Evolutionary conservation across 1,140 invertebrate genomes (phyloP).

Genomic region (Drepana arcuata): DNA sequence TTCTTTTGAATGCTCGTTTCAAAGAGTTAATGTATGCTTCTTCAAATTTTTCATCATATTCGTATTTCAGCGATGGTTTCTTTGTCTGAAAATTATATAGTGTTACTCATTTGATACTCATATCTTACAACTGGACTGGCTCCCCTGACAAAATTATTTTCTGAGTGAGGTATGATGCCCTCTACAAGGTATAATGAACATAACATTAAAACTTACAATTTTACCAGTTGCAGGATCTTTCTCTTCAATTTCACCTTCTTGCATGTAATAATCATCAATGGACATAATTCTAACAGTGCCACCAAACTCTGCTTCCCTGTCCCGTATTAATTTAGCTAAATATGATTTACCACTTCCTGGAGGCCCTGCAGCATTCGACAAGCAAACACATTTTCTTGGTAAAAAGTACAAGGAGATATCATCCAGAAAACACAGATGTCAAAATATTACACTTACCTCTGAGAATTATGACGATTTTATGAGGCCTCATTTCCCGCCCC

Average conservation of each 20-base stretch:
- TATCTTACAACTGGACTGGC: too few relatives aligned
- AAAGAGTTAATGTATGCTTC: conserved; percentile 85
- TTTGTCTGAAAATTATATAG: too few relatives aligned
- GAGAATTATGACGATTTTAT: conserved; percentile 90
- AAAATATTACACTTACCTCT: conserved; percentile 74
- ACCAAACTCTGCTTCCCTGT: conserved; percentile 74
- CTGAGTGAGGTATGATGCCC: too few relatives aligned
- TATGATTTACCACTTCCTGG: conserved; percentile 93
- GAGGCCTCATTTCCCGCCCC: conserved; percentile 82
- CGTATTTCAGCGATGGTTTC: conserved; percentile 86
- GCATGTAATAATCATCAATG: conserved; percentile 96
- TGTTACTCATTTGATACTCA: too few relatives aligned
- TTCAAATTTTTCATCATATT: conserved; percentile 91
- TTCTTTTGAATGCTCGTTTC: conserved; percentile 93
- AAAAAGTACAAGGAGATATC: background rate
- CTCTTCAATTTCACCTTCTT: conserved; percentile 87
- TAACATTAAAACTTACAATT: conserved; percentile 33
- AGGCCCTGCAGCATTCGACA: conserved; percentile 80
- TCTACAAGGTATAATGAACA: too few relatives aligned
- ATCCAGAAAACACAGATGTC: too few relatives aligned
- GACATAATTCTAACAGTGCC: conserved; percentile 88
- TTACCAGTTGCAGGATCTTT: conserved; percentile 84
- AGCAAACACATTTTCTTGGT: too few relatives aligned
- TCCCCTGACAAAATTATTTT: too few relatives aligned
- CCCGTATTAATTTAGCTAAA: conserved; percentile 88